phyloP scores from a whole-genome alignment of 2,888 invertebrate genomes.

The Orthosia incerta region DNA sequence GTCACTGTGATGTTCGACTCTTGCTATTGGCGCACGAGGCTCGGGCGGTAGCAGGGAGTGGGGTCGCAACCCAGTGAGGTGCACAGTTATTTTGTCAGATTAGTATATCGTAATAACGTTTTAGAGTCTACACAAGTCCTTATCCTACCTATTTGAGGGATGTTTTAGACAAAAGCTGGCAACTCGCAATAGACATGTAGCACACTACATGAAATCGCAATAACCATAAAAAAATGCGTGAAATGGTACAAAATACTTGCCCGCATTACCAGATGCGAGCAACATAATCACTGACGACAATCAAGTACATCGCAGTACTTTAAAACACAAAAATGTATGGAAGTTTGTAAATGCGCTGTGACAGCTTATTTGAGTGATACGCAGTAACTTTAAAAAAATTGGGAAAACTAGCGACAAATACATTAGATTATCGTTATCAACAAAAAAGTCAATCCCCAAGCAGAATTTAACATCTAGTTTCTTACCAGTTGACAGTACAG shows the following conservation, averaged over 20 bases:
- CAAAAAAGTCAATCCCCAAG: background rate
- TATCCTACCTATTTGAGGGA: background rate
- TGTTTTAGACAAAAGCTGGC: conserved; percentile 1
- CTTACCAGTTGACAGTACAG: background rate
- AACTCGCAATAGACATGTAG: background rate
- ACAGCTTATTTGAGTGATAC: background rate
- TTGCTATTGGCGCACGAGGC: too few species aligned
- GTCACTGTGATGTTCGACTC: too few species aligned
- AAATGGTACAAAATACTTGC: conserved; percentile 2
- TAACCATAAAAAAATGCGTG: background rate
- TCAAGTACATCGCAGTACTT: background rate
- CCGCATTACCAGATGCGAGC: background rate
- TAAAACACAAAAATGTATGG: too few species aligned
- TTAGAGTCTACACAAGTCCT: background rate
- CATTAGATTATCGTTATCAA: background rate
- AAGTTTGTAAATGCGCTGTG: too few species aligned
- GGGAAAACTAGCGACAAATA: background rate
- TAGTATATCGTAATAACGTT: background rate
- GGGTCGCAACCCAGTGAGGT: too few species aligned
- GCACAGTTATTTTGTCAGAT: too few species aligned
- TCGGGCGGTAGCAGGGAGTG: too few species aligned
- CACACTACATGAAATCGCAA: background rate
- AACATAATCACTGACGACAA: background rate
- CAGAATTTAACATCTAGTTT: background rate
- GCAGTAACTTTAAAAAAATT: background rate